Percentiles rank a stretch among this genome's conserved stretches.
phyloP scores from a whole-genome alignment of 2,888 invertebrate species.

The Clusia tigrina region DNA sequence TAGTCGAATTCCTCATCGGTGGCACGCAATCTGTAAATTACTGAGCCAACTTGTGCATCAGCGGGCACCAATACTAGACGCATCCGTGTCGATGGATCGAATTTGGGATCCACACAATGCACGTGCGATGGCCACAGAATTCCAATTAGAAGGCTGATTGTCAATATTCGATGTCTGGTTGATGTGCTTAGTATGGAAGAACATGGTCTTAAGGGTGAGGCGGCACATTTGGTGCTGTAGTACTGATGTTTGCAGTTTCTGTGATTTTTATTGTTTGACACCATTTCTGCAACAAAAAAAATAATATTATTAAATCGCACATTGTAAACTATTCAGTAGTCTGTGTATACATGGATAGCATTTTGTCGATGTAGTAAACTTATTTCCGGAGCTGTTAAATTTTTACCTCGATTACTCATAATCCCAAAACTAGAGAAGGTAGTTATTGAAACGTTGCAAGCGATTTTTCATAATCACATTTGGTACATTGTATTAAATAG shows the following conservation, averaged over 20 bases:
- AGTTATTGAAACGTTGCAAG: too few species aligned
- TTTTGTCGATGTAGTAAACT: too few species aligned
- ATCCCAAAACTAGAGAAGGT: too few species aligned
- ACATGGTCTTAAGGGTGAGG: constrained; percentile 22
- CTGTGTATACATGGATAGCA: not conserved
- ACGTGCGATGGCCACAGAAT: constrained; percentile 55
- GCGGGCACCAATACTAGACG: constrained; percentile 82
- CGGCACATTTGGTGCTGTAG: constrained; percentile 15
- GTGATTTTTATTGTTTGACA: constrained; percentile 55
- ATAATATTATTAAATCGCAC: not conserved
- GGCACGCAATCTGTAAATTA: constrained; percentile 87
- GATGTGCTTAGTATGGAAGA: constrained; percentile 47
- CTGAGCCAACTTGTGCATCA: constrained; percentile 82
- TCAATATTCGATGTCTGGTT: constrained; percentile 60
- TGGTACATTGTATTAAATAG: too few species aligned
- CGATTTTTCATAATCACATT: too few species aligned
- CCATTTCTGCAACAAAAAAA: constrained; percentile 55
- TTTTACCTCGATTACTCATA: too few species aligned
- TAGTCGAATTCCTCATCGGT: constrained; percentile 89
- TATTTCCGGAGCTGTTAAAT: too few species aligned
- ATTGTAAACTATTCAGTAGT: not conserved
- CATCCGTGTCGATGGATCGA: constrained; percentile 86
- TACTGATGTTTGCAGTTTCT: constrained; percentile 6
- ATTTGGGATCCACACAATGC: constrained; percentile 75
- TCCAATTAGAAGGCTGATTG: constrained; percentile 60